Conservation (phyloP, 2,113 vertebrate genomes). For the Lampris megalopsis region DNA sequence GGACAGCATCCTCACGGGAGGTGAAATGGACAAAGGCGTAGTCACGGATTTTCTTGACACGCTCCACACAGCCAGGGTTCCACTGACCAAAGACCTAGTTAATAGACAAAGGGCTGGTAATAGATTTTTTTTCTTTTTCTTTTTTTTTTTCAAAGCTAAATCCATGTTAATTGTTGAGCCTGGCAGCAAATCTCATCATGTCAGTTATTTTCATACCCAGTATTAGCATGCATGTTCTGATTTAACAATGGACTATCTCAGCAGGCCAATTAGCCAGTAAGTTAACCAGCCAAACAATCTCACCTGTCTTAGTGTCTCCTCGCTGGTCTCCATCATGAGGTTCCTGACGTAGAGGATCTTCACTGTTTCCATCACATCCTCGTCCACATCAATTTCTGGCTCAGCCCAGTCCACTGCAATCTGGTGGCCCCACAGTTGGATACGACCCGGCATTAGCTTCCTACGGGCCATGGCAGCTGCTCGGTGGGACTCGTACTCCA, state of each 20-base stretch:
- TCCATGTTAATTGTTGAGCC: background rate
- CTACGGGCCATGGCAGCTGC: constrained; percentile 97
- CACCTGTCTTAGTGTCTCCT: constrained; percentile 93
- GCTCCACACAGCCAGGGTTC: constrained; percentile 94
- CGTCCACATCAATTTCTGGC: constrained; percentile 97
- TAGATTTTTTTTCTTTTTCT: too few relatives aligned
- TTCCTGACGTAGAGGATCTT: constrained; percentile 99
- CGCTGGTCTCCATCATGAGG: constrained; percentile 98
- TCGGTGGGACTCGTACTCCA: constrained; percentile 97
- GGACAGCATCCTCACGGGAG: constrained; percentile 93
- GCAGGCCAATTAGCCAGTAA: too few relatives aligned
- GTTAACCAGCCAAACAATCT: background rate
- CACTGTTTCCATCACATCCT: constrained; percentile 98
- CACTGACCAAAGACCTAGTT: constrained; percentile 92
- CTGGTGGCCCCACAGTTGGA: constrained; percentile 98
- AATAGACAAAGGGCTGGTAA: constrained; percentile 3
- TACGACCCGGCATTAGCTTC: constrained; percentile 97
- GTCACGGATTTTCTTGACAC: constrained; percentile 98
- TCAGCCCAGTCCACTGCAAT: constrained; percentile 99
- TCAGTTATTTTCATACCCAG: background rate
- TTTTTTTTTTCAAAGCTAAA: background rate
- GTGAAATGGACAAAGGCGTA: constrained; percentile 98
- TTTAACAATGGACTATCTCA: background rate
- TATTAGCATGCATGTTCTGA: background rate
- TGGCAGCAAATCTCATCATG: background rate